Percentiles rank a stretch among this genome's conserved stretches.
Conservation (phyloP, 2,888 invertebrate species). For the Torymus texanus region DNA sequence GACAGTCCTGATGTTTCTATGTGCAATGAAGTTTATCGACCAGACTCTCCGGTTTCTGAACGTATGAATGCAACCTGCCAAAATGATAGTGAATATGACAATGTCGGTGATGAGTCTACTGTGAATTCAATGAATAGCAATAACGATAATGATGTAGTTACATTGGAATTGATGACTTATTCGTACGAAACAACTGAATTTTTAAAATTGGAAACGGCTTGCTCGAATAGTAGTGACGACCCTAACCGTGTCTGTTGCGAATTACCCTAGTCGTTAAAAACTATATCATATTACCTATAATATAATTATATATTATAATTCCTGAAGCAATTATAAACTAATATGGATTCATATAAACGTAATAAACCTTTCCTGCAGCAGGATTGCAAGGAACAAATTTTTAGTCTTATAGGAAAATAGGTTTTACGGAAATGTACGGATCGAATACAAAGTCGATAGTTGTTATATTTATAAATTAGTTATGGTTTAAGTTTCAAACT, state of each 20-base stretch:
- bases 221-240: conserved; percentile 28
- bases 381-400: conserved; percentile 33
- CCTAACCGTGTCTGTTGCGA: background rate
- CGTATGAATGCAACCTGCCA: background rate
- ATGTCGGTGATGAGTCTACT: conserved; percentile 59
- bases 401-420: conserved; percentile 21
- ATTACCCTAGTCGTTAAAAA: background rate
- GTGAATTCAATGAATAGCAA: conserved; percentile 4
- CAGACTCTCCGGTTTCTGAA: conserved; percentile 20
- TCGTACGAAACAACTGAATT: conserved; percentile 68
- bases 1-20: conserved; percentile 61
- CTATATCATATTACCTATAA: no score
- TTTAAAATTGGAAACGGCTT: conserved; percentile 61
- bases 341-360: background rate
- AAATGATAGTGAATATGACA: conserved; percentile 1
- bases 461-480: no score
- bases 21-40: conserved; percentile 52
- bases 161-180: conserved; percentile 58
- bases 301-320: no score
- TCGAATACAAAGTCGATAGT: background rate
- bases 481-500: background rate
- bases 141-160: conserved; percentile 21
- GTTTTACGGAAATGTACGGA: conserved; percentile 6
- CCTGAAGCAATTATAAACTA: no score
- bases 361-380: conserved; percentile 18